Conservation (phyloP, 2,888 invertebrate species). For the Imbricaverruca yamaguchii region DNA sequence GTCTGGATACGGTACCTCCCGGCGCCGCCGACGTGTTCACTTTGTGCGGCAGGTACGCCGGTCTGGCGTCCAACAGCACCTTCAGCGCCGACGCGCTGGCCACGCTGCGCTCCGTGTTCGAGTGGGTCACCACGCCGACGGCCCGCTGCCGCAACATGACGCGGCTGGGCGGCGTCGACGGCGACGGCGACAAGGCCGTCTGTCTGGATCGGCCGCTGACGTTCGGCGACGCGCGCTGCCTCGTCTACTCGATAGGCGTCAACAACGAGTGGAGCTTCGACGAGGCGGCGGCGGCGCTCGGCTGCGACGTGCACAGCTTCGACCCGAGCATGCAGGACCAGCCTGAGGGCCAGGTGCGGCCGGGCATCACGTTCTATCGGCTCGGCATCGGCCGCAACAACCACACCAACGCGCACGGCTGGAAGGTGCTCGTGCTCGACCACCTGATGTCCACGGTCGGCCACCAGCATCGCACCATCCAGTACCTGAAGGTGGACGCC, state of each 20-base stretch:
- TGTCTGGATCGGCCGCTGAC: background rate
- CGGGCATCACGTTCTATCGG: constrained; percentile 9
- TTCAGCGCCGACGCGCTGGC: background rate
- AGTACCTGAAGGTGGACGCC: constrained; percentile 16
- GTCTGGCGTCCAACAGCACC: background rate
- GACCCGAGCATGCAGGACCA: constrained; percentile 15
- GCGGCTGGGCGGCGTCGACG: background rate
- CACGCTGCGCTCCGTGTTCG: background rate
- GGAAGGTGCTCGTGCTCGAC: background rate
- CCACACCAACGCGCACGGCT: background rate
- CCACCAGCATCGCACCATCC: background rate
- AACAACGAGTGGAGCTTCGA: constrained; percentile 18
- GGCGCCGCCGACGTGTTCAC: no score
- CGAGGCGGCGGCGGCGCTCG: background rate
- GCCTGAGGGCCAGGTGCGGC: background rate
- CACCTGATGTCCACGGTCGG: background rate
- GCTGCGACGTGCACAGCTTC: constrained; percentile 8
- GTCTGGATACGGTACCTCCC: no score
- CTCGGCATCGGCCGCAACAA: constrained; percentile 10
- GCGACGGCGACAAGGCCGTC: constrained; percentile 4
- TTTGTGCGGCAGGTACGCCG: background rate
- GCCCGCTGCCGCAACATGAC: background rate
- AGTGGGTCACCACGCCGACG: background rate
- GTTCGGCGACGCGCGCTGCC: background rate
- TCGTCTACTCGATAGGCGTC: constrained; percentile 11